These are phyloP conservation scores for Rhinoptilus africanus DNA, from an alignment of 2,113 vertebrate genomes.

Conservation along the genomic window DNA sequence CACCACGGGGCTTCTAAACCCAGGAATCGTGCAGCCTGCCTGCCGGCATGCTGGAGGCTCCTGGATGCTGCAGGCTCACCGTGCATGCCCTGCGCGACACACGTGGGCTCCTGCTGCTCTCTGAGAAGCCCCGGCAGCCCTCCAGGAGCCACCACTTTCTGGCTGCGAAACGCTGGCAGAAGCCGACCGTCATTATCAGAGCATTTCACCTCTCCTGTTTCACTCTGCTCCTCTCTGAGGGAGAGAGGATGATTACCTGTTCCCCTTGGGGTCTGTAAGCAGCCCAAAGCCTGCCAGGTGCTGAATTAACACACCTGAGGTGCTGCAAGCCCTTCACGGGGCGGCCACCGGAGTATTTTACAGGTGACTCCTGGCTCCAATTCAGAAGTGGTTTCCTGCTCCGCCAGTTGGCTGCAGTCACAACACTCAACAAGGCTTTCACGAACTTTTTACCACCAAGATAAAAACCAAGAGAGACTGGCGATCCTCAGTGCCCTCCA, in stretches of 20 bases:
- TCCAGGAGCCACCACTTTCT: background rate
- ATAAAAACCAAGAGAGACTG: background rate
- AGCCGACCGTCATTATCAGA: background rate
- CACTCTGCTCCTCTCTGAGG: background rate
- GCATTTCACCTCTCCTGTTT: background rate
- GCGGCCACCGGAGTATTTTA: background rate
- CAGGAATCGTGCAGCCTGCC: fast-evolving
- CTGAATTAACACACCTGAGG: background rate
- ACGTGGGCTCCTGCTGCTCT: background rate
- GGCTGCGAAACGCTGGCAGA: background rate
- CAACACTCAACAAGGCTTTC: background rate
- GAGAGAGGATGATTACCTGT: background rate
- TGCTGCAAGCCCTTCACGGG: fast-evolving
- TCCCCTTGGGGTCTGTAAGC: background rate
- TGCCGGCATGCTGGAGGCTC: fast-evolving
- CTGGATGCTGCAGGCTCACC: background rate
- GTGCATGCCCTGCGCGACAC: background rate
- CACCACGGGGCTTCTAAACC: background rate
- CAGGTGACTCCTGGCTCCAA: background rate
- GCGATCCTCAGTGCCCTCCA: background rate
- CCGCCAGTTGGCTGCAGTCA: background rate
- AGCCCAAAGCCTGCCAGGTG: background rate
- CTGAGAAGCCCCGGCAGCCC: background rate
- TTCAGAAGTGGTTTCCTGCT: background rate
- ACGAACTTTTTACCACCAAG: background rate